A percentile compares a stretch with the other conserved stretches of the same genome.
Conservation (phyloP, 1,140 invertebrate species). For the Oscheius sp. region DNA sequence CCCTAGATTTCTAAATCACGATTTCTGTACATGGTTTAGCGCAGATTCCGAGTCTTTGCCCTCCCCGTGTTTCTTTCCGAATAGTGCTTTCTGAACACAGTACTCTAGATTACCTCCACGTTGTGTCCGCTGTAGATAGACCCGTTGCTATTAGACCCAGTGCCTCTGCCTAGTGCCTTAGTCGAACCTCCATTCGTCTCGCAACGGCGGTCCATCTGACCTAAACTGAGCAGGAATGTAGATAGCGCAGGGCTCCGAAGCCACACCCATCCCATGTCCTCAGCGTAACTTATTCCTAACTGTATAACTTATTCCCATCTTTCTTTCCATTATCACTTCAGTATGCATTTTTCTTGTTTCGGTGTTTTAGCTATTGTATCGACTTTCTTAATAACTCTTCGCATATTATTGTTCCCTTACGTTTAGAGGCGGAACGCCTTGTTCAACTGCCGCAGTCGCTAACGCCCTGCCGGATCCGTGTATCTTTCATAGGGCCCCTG, state of each 20-base stretch:
- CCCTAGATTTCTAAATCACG: background rate
- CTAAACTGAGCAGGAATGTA: background rate
- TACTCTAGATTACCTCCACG: background rate
- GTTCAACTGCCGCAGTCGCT: too few relatives aligned
- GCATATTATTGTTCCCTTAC: background rate
- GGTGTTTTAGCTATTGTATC: background rate
- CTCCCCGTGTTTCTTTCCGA: background rate
- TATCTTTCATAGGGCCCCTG: too few relatives aligned
- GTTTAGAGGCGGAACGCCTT: too few relatives aligned
- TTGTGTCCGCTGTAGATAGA: background rate
- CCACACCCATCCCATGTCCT: background rate
- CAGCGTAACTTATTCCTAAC: background rate
- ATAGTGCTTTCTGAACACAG: background rate
- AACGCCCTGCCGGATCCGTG: too few relatives aligned
- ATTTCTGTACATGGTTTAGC: conserved; percentile 3
- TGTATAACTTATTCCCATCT: conserved; percentile 9
- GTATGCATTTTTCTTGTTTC: conserved; percentile 4
- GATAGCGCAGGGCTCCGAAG: background rate
- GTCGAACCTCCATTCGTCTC: background rate
- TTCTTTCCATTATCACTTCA: conserved; percentile 12
- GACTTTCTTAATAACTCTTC: background rate
- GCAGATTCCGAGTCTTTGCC: background rate
- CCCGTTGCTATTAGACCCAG: background rate
- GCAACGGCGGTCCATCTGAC: too few relatives aligned
- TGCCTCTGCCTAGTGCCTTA: conserved; percentile 1